Conservation (phyloP, 2,113 vertebrate species). For the Odontesthes bonariensis region DNA sequence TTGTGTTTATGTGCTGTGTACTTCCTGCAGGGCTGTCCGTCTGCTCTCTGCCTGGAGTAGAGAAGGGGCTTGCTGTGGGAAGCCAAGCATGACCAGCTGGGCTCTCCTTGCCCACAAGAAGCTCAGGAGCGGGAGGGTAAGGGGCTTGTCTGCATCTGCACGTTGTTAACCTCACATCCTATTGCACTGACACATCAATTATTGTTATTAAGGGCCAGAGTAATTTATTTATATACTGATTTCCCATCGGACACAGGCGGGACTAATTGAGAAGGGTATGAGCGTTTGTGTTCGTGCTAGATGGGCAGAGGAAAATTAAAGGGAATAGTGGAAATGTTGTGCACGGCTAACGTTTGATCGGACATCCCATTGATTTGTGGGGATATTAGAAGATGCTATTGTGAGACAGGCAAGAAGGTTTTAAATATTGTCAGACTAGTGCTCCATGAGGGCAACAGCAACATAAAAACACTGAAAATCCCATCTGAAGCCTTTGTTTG, state of each 20-base stretch:
- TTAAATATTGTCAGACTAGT: constrained; percentile 15
- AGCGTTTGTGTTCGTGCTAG: constrained; percentile 38
- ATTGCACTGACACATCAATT: constrained; percentile 82
- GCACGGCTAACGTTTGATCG: constrained; percentile 49
- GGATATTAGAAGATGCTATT: constrained; percentile 18
- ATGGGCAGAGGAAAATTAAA: constrained; percentile 38
- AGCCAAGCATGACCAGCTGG: constrained; percentile 72
- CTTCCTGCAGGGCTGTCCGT: constrained; percentile 67
- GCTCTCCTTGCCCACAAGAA: constrained; percentile 53
- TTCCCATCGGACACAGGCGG: constrained; percentile 68
- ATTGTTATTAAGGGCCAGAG: constrained; percentile 77
- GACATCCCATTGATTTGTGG: constrained; percentile 43
- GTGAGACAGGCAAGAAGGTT: constrained; percentile 26
- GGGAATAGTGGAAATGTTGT: constrained; percentile 14
- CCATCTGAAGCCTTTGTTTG: neutral
- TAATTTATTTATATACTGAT: constrained; percentile 80
- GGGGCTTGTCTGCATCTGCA: constrained; percentile 63
- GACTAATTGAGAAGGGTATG: constrained; percentile 75
- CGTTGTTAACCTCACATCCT: constrained; percentile 77
- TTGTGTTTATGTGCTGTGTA: constrained; percentile 44
- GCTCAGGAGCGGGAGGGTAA: constrained; percentile 49
- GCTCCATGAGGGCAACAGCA: constrained; percentile 23
- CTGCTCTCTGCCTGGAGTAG: constrained; percentile 66
- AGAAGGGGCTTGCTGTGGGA: constrained; percentile 52
- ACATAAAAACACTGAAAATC: constrained; percentile 3